A percentile compares a stretch with the other conserved stretches of the same genome.
Evolutionary conservation across 2,797 vertebrate species (phyloP).

Genomic region (Chelon auratus): DNA sequence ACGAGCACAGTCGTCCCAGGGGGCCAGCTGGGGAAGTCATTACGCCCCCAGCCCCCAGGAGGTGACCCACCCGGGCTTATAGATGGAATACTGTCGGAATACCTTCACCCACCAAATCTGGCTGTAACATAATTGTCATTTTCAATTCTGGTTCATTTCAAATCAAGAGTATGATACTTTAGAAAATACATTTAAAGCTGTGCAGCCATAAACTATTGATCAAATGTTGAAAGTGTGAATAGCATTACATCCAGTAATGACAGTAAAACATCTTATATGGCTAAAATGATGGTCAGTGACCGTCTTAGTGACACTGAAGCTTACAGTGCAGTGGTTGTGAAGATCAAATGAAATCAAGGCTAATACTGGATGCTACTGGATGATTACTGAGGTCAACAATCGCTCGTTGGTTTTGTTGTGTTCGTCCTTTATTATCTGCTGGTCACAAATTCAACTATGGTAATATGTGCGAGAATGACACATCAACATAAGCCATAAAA

Average conservation of each 20-base stretch:
- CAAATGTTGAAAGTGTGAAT: background rate
- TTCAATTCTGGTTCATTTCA: conserved; percentile 1
- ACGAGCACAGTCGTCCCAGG: conserved; percentile 84
- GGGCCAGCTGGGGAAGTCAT: conserved; percentile 88
- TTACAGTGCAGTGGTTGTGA: background rate
- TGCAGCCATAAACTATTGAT: background rate
- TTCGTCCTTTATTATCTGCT: too few relatives aligned
- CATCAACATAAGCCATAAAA: conserved; percentile 26
- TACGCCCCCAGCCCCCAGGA: conserved; percentile 74
- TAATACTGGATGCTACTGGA: too few relatives aligned
- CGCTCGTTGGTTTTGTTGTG: too few relatives aligned
- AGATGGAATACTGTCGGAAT: conserved; percentile 69
- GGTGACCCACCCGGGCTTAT: conserved; percentile 76
- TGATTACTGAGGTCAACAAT: too few relatives aligned
- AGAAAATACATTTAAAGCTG: background rate
- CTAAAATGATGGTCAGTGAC: background rate
- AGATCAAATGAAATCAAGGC: background rate
- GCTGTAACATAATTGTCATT: conserved; percentile 40
- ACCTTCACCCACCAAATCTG: conserved; percentile 28
- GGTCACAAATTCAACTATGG: background rate
- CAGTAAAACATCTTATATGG: background rate
- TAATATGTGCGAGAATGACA: background rate
- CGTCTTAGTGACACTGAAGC: background rate
- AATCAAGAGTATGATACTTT: conserved; percentile 3
- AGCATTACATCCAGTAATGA: background rate